Conservation (phyloP, 2,113 vertebrate species). For the Ursus arctos region DNA sequence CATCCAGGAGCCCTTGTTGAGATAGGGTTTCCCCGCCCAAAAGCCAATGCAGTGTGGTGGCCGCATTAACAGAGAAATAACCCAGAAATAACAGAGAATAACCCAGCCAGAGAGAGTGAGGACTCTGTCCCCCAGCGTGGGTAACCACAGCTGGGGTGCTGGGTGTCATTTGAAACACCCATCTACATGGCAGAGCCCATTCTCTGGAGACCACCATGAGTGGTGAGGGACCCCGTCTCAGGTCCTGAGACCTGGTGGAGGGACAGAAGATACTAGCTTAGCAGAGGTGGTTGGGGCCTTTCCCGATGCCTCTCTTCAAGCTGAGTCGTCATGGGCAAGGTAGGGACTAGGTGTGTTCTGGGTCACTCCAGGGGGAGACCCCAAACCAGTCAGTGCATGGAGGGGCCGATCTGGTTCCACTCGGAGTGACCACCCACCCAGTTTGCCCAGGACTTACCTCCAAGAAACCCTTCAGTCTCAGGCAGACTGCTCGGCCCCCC, state of each 20-base stretch:
- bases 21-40: neutral
- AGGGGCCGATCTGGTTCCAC: neutral
- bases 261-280: neutral
- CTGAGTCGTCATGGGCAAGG: neutral
- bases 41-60: fast-evolving
- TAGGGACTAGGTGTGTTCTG: neutral
- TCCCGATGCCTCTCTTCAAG: no score
- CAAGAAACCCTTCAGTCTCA: neutral
- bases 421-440: fast-evolving
- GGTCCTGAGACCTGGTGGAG: fast-evolving
- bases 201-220: neutral
- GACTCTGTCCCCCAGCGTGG: neutral
- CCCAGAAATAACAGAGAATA: no score
- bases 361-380: neutral
- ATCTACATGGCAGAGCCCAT: neutral
- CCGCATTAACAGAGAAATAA: neutral
- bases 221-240: neutral
- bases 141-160: neutral
- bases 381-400: fast-evolving
- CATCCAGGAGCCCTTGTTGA: neutral
- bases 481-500: no score
- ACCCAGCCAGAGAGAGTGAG: neutral
- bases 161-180: neutral
- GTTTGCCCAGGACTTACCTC: neutral
- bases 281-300: neutral